Conservation (phyloP, 23 tunicate species). For the Botrylloides violaceus region DNA sequence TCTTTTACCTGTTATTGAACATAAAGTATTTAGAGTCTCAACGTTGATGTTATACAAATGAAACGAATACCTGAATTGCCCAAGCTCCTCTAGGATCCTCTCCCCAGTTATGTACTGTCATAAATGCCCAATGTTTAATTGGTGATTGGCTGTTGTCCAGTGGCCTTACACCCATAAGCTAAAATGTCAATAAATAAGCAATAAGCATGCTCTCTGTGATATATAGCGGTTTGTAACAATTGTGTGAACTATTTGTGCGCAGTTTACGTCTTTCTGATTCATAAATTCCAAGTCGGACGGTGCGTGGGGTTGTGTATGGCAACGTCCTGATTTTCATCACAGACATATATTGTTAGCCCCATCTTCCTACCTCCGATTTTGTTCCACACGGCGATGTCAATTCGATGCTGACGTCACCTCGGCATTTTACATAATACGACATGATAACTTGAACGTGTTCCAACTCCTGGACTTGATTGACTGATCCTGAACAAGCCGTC, state of each 20-base stretch:
- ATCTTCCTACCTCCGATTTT: slow-evolving; percentile 8
- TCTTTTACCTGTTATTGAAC: neutral
- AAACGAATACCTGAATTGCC: neutral
- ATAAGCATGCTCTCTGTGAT: no score
- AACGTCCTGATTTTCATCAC: no score
- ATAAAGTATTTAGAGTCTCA: neutral
- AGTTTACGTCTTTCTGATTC: no score
- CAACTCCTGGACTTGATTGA: slow-evolving; percentile 10
- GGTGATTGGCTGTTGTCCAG: slow-evolving; percentile 16
- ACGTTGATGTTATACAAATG: no score
- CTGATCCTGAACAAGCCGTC: slow-evolving; percentile 16
- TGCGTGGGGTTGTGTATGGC: no score
- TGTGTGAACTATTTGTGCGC: no score
- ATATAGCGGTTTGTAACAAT: no score
- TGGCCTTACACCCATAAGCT: slow-evolving; percentile 10
- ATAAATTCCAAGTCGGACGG: no score
- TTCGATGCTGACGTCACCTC: slow-evolving; percentile 26
- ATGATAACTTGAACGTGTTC: slow-evolving; percentile 27
- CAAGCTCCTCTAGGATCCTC: slow-evolving; percentile 28
- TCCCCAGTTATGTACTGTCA: slow-evolving; percentile 26
- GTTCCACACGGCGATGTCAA: slow-evolving; percentile 20
- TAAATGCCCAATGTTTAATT: slow-evolving; percentile 13
- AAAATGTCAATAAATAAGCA: slow-evolving; percentile 1
- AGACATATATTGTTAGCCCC: no score
- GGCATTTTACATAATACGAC: slow-evolving; percentile 8